These are phyloP conservation scores for Tubiluchus corallicola DNA, from an alignment of 2,888 invertebrate genomes.

Conservation along the genomic window DNA sequence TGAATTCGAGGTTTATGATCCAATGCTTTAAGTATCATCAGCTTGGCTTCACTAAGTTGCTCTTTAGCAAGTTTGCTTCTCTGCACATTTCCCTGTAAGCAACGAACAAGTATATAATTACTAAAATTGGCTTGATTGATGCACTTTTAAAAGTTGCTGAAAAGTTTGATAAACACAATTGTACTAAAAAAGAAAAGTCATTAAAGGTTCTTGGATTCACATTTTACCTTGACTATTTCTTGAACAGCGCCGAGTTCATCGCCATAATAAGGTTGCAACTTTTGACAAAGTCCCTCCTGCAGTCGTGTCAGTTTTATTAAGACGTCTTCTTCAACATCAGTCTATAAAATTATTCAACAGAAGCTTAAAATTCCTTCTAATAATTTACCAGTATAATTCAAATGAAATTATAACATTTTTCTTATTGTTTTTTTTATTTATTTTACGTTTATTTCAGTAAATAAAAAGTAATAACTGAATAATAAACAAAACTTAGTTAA, in stretches of 20 bases:
- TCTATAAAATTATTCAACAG: constrained; percentile 15
- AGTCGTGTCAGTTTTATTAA: constrained; percentile 13
- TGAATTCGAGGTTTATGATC: constrained; percentile 73
- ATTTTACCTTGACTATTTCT: constrained; percentile 26
- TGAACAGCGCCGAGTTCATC: constrained; percentile 21
- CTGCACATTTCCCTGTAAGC: constrained; percentile 71
- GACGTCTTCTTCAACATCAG: constrained; percentile 22
- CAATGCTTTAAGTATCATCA: constrained; percentile 69
- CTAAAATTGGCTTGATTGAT: background rate
- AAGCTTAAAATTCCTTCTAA: too few species aligned
- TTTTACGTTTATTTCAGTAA: too few species aligned
- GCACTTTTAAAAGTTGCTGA: too few species aligned
- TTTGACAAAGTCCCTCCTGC: constrained; percentile 18
- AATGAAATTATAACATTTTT: too few species aligned
- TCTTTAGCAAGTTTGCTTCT: constrained; percentile 79
- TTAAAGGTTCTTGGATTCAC: too few species aligned
- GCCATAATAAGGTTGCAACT: constrained; percentile 16
- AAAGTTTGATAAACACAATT: too few species aligned
- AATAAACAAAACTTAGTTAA: too few species aligned
- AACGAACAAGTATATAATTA: constrained; percentile 7
- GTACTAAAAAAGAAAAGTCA: too few species aligned
- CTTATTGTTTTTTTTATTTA: too few species aligned
- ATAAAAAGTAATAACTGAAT: too few species aligned
- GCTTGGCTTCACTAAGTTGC: constrained; percentile 69
- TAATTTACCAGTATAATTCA: too few species aligned